Evolutionary conservation across 2,888 invertebrate genomes (phyloP), one percentile per base, ranked within the genome.

Genomic region (Dorcus hopei): DNA sequence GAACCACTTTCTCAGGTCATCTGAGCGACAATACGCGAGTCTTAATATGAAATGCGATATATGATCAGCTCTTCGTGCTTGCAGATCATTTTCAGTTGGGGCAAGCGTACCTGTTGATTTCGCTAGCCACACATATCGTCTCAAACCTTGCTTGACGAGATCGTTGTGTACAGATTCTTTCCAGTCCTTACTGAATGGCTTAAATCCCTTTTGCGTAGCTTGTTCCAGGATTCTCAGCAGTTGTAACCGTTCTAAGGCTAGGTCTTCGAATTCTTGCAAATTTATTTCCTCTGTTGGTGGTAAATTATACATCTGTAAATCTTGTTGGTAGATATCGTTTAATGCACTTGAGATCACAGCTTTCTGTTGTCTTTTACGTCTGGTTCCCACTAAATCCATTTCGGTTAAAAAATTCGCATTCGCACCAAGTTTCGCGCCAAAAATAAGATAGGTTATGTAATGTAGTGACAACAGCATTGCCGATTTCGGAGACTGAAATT

Each of bases 41-140:
- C 97, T 83, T 3, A 98, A 81, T 68, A 97, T 92, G 75, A 91
- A 97, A 77, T 99, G 98, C 0, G 97, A 94, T 52, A 97, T 85
- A 70, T 93, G 90, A 78, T 99, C 98, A 61, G 86, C 85, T 38
- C 85, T 83, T 55, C 92, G 82, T 1, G 86, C 85, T 72, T 87
- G 85, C 45, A 87, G 74, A 70, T 90, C 88, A 1, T 79, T 72
- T 61, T 88, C 87, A 9, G 80, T 80, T 42, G 82, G 81, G 6
- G 80, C 79, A 68, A 80, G 82, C 19, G 81, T 82, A 41, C 80
- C 83, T 53, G 80, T 79, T 55, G 82, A 82, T 65, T 84, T 81
- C 62, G 89, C 81, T 16, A 90, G 78, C 64, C 85, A 83, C 7
- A 82, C 77, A 70, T 85, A 89, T 59, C 85, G 83, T 69, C 85